Evolutionary conservation across 2,113 vertebrate species (phyloP).

Genomic region (Meriones unguiculatus): DNA sequence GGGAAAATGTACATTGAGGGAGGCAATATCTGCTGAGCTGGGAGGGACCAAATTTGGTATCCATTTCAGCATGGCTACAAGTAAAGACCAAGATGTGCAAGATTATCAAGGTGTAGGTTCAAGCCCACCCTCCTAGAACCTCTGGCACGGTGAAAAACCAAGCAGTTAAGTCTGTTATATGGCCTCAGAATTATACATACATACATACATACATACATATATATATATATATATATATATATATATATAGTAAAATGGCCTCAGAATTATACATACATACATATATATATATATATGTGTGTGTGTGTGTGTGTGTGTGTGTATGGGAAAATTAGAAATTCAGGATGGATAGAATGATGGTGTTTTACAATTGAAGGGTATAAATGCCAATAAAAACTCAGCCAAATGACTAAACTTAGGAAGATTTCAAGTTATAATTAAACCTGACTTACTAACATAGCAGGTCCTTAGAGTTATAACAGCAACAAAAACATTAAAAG

Average conservation of each 20-base stretch:
- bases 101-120: not conserved
- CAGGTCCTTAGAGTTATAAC: not conserved
- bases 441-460: not conserved
- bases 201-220: not conserved
- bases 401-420: not conserved
- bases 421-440: not conserved
- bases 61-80: not conserved
- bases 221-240: too few relatives aligned
- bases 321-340: not conserved
- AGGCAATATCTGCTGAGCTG: not conserved
- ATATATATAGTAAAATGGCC: too few relatives aligned
- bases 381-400: not conserved
- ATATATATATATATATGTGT: not conserved
- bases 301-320: too few relatives aligned
- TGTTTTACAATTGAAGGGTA: not conserved
- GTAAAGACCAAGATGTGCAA: not conserved
- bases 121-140: not conserved
- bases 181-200: not conserved
- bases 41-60: not conserved
- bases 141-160: not conserved
- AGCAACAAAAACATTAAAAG: not conserved
- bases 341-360: not conserved
- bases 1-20: not conserved
- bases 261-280: not conserved
- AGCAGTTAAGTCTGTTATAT: not conserved